Base-by-base conservation (phyloP, 2,797 vertebrate species). In the Myiothlypis chrysogaster region DNA sequence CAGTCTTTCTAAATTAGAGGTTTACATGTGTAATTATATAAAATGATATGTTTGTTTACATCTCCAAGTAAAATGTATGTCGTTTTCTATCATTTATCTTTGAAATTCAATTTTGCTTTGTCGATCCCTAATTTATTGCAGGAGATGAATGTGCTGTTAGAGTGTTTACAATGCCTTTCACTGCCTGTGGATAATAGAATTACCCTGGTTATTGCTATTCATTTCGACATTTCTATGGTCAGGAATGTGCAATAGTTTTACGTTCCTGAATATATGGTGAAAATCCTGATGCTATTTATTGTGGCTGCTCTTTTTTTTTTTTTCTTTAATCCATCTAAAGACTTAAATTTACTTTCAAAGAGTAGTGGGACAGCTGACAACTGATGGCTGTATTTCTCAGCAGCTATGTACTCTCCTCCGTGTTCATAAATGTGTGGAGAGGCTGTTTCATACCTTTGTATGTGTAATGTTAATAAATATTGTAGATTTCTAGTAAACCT, bases 41-140 rank as follows among this genome's bases (percentile, higher is more conserved):
- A 97, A 97, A 97, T 97, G 91, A 96, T 97, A 96, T 97, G 97
- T 97, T 97, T 97, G 95, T 97, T 97, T 97, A 94, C 95, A 94
- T 96, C 95, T 95, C 70, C 61, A 75, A 96, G 69, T 96, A 94
- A 96, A 96, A 94, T 89, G 85, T 89, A 91, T 72, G 63, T 91
- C 20, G 39, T 92, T 89, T 94, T 94, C 95, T 94, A 46, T 97
- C 94, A 95, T 96, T 97, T 97, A 76, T 95, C 95, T 96, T 97
- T 93, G 94, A 96, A 95, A 96, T 95, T 95, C 94, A 92, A 65
- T 98, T 97, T 97, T 73, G 83, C 91, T 95, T 90, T 95, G 92
- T 97, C 91, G 49, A 82, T 95, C 83, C 66, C 93, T 94, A 96
- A 95, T 97, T 96, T 95, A 91, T 90, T 69, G 46, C 50, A 52